Evolutionary conservation across 1,140 invertebrate genomes (phyloP), one percentile per base, ranked within the genome.

Genomic region (Drosophila mayri): DNA sequence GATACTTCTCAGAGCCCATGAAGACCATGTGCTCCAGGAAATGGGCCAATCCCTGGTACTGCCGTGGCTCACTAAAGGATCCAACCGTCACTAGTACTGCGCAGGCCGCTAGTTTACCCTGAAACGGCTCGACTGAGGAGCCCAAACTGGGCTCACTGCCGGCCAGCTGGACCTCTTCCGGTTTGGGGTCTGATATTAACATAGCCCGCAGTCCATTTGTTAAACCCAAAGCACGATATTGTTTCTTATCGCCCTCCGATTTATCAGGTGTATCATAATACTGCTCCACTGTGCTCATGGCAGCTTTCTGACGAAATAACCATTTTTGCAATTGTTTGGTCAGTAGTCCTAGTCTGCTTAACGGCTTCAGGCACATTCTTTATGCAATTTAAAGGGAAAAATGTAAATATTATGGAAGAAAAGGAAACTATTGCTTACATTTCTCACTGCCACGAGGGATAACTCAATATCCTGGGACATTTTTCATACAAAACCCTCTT

Each of bases 11-110:
- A 55, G 96, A 98, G 22, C 98, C 98, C 95, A 99, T 97, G 88
- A 98, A 99, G 10, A 99, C 95, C 97, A 99, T 98, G 90, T 99
- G 98, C 92, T 99, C 98, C 60, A 98, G 94, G 46, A 99, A 98
- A 93, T 99, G 98, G 4, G 98, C 97, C 75, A 99, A 90, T 1
- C 98, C 98, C 76, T 96, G 97, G 49, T 98, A 95, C 68, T 97
- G 94, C 41, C 93, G 86, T 0, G 97, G 97, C 78, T 95, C 94
- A 57, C 94, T 94, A 59, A 95, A 95, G 62, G 94, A 95, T 40
- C 96, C 96, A 30, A 96, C 96, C 37, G 94, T 94, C 8, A 97
- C 94, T 41, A 94, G 94, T 8, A 97, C 93, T 12, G 94, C 95
- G 87, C 96, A 96, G 7, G 96, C 96, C 25, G 96, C 95, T 94